phyloP scores from a whole-genome alignment of 2,888 invertebrate genomes.

The Tanypteryx hageni region DNA sequence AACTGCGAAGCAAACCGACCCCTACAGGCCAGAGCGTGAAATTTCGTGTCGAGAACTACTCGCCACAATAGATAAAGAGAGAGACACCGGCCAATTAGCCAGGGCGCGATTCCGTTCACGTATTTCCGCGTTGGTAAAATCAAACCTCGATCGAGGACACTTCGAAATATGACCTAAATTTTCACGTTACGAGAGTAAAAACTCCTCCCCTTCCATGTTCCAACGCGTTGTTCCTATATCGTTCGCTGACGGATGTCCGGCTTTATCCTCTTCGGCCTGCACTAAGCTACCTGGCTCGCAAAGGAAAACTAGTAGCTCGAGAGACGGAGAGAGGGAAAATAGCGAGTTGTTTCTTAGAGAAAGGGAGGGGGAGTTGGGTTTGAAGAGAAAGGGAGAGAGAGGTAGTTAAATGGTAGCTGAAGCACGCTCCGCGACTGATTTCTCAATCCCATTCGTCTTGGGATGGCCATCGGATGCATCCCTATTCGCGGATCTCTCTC shows the following conservation, averaged over 20 bases:
- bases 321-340: not conserved
- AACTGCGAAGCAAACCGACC: not conserved
- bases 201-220: not conserved
- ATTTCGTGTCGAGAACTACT: conserved; percentile 26
- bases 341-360: not conserved
- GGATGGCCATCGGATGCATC: not conserved
- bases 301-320: not conserved
- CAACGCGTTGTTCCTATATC: not conserved
- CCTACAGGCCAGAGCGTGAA: conserved; percentile 18
- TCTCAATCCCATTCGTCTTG: conserved; percentile 14
- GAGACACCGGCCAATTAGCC: conserved; percentile 1
- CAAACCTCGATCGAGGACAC: not conserved
- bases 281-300: not conserved
- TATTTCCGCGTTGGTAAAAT: not conserved
- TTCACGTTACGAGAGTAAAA: not conserved
- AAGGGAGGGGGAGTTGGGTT: not conserved
- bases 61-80: not conserved
- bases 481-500: not conserved
- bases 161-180: not conserved
- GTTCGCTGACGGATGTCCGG: not conserved
- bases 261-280: not conserved
- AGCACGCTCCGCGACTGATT: not conserved
- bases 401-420: not conserved
- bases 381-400: not conserved
- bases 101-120: not conserved